Base-by-base conservation (phyloP, 2,797 vertebrate genomes). In the Gymnoscopelus microlampas region DNA sequence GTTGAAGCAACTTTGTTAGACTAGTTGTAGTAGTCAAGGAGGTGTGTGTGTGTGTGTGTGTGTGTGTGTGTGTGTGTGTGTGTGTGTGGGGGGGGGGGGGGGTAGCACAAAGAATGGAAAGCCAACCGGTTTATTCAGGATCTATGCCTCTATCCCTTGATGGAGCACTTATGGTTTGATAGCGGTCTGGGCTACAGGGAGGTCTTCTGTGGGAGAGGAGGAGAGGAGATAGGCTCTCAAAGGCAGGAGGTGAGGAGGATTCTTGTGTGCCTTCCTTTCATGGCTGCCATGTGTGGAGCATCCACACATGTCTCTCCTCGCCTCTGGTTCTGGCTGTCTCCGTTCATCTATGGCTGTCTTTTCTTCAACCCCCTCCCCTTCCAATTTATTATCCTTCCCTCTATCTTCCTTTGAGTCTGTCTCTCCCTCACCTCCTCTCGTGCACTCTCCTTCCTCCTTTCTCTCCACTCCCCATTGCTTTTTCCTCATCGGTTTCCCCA, bases 241-340 rank as follows among this genome's bases (percentile, higher is more conserved):
- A 76, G 78, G 84, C 68, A 68, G 63, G 63, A 81, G 80, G 57
- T 74, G 77, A 78, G 68, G 65, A 72, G 72, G 66, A 87, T 59
- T 69, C 84, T 26, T 74, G 69, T 74, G 73, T 73, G 65, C 73
- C 72, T 83, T 81, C 73, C 78, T 85, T 66, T 81, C 82, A 73
- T 79, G 81, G 74, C 63, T 13, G 56, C 78, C 76, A 70, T 73
- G 61, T 88, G 84, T 79, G 74, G 74, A 79, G 68, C 77, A 66
- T 84, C 76, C 44, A 70, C 83, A 87, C 77, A 83, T 84, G 81
- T 80, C 71, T 71, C 35, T 15, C 4, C 24, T 44, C 39, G 26
- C 26, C 39, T 48, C 39, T 51, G 12, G 3, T 51, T 54, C 32
- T 64, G 53, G 50, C 53, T 26, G n/a, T 39, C 47, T 47, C 14